These are phyloP conservation scores for Struthio camelus DNA, from an alignment of 2,113 vertebrate genomes.

Conservation along the genomic window DNA sequence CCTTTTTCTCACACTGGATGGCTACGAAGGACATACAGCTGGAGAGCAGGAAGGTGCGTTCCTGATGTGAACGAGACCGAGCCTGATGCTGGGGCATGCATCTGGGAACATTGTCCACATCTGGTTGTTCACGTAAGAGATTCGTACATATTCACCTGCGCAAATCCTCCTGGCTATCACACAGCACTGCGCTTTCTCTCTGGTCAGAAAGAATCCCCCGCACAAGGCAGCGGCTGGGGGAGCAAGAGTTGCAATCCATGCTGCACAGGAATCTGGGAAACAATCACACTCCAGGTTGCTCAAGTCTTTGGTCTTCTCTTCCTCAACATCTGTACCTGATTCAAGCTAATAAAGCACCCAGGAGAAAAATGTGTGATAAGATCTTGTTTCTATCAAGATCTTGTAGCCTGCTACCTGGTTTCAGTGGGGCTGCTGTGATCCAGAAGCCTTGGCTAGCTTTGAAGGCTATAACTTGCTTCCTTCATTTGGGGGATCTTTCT, in stretches of 20 bases:
- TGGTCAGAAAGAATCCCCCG: neutral
- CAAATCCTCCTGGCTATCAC: neutral
- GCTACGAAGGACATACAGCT: neutral
- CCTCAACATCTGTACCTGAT: accelerated
- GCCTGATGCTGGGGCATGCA: neutral
- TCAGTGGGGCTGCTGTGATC: neutral
- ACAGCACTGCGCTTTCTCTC: neutral
- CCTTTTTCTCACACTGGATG: neutral
- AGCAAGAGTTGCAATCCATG: neutral
- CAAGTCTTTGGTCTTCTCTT: neutral
- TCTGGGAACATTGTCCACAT: accelerated
- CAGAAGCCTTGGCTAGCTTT: neutral
- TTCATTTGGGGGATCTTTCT: neutral
- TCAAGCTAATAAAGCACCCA: neutral
- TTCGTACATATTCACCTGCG: neutral
- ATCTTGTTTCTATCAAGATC: neutral
- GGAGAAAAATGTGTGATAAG: neutral
- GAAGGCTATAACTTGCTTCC: neutral
- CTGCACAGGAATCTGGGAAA: neutral
- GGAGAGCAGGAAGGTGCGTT: neutral
- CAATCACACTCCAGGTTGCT: neutral
- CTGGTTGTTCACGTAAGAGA: accelerated
- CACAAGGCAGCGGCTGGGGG: neutral
- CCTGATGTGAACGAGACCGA: neutral
- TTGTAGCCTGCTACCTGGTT: neutral